Conservation (phyloP, 2,797 vertebrate species). For the Silurus aristotelis region DNA sequence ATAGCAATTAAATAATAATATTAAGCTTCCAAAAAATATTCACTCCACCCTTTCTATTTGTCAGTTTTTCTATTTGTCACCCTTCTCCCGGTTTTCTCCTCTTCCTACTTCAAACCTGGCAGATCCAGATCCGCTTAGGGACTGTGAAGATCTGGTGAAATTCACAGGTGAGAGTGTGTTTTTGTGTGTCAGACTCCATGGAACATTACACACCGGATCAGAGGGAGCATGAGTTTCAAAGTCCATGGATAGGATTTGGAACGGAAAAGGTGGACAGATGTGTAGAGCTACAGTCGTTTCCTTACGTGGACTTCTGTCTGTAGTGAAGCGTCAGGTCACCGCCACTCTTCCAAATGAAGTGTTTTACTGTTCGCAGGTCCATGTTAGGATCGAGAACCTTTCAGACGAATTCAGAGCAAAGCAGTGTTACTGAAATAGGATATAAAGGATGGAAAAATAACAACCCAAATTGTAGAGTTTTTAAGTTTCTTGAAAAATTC, state of each 20-base stretch:
- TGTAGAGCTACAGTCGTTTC: constrained; percentile 30
- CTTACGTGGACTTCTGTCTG: constrained; percentile 97
- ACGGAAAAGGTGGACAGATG: constrained; percentile 52
- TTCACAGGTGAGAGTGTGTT: constrained; percentile 63
- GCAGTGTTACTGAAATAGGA: neutral
- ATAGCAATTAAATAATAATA: constrained; percentile 35
- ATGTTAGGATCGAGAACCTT: constrained; percentile 98
- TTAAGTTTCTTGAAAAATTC: neutral
- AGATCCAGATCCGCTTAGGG: constrained; percentile 5
- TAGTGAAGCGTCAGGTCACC: constrained; percentile 98
- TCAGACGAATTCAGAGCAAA: neutral
- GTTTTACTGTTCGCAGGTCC: constrained; percentile 98
- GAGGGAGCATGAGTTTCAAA: constrained; percentile 45
- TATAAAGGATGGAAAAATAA: neutral
- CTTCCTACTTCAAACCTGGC: constrained; percentile 18
- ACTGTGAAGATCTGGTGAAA: constrained; percentile 29
- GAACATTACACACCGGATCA: constrained; percentile 28
- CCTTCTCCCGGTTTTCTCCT: neutral
- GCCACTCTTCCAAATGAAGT: constrained; percentile 99
- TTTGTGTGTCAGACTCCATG: constrained; percentile 48
- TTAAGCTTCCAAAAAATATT: constrained; percentile 17
- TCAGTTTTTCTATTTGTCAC: constrained; percentile 28
- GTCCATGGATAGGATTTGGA: constrained; percentile 46
- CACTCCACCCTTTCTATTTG: constrained; percentile 4
- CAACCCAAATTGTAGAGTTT: neutral